Conservation (phyloP, 2,797 vertebrate species). For the Xenopus petersii region DNA sequence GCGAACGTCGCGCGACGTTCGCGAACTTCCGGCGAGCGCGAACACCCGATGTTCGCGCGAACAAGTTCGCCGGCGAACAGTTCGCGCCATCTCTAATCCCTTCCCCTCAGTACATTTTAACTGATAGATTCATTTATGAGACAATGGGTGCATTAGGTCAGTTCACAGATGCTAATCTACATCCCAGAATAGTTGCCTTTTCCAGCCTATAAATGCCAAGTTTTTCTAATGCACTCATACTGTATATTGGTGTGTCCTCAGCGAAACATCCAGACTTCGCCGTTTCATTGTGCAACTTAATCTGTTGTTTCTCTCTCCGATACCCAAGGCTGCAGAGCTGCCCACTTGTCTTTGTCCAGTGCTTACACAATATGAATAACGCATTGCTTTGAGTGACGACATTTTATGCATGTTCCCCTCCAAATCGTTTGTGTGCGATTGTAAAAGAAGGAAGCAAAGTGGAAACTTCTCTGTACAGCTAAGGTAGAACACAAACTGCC, state of each 20-base stretch:
- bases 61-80: no score
- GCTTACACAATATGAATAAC: not conserved
- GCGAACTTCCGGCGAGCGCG: no score
- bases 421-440: not conserved
- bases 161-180: not conserved
- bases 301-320: not conserved
- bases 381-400: constrained; percentile 3
- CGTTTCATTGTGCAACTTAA: not conserved
- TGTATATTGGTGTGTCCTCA: no score
- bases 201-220: no score
- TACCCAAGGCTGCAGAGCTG: not conserved
- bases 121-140: no score
- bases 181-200: not conserved
- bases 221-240: not conserved
- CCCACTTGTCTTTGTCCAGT: no score
- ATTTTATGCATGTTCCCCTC: not conserved
- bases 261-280: not conserved
- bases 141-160: not conserved
- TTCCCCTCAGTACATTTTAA: no score
- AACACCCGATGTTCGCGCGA: no score
- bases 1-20: no score
- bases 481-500: not conserved
- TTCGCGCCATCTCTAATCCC: no score
- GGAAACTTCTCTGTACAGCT: not conserved
- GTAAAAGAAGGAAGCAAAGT: not conserved